These are phyloP conservation scores for Mayetiola destructor DNA, from an alignment of 2,888 invertebrate species.

Conservation along the genomic window DNA sequence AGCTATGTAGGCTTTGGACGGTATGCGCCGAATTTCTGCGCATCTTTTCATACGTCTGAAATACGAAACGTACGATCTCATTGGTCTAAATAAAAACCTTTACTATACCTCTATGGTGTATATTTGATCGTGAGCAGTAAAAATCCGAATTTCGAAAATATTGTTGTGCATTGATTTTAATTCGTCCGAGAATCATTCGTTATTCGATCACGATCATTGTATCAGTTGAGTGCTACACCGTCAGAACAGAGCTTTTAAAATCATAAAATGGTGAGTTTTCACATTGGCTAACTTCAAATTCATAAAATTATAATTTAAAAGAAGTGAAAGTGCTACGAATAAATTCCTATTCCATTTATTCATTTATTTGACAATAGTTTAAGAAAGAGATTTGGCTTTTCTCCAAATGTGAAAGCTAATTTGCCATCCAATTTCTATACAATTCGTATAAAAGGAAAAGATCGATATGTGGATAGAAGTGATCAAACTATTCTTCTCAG, in stretches of 20 bases:
- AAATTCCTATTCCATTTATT: no score
- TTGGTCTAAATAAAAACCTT: constrained; percentile 7
- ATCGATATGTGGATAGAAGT: no score
- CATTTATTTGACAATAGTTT: no score
- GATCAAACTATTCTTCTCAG: no score
- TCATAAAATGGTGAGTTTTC: constrained; percentile 12
- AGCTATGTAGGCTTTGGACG: constrained; percentile 2
- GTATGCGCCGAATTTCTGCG: constrained; percentile 7
- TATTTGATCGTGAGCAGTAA: no score
- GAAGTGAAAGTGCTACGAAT: neutral
- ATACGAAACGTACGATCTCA: no score
- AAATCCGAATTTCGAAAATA: neutral
- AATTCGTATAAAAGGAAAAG: no score
- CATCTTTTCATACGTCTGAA: no score
- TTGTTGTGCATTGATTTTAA: neutral
- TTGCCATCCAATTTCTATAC: no score
- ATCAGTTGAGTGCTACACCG: constrained; percentile 9
- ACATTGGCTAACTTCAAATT: neutral
- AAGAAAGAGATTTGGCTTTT: no score
- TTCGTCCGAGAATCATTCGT: neutral
- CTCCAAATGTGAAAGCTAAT: no score
- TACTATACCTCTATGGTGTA: no score
- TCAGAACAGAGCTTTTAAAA: neutral
- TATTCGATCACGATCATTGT: neutral
- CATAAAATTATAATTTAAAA: neutral